Evolutionary conservation across 2,797 vertebrate genomes (phyloP).

Genomic region (Gymnoscopelus braueri): DNA sequence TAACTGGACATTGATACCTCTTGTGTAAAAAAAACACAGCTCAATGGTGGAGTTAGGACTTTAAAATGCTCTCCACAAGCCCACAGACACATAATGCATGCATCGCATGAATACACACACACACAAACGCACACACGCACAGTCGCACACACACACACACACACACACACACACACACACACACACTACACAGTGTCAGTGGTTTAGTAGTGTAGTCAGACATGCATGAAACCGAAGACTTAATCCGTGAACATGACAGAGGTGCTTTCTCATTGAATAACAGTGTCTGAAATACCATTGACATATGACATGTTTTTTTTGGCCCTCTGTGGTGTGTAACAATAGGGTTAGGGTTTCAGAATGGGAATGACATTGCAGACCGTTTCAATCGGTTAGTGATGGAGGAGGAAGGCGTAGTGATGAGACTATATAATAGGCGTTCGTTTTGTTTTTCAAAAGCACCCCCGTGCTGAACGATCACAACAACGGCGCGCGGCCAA

Average conservation of each 20-base stretch:
- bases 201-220: slow-evolving; percentile 49
- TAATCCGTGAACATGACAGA: slow-evolving; percentile 67
- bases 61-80: too few relatives aligned
- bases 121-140: slow-evolving; percentile 11
- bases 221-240: slow-evolving; percentile 73
- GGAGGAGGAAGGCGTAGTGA: slow-evolving; percentile 58
- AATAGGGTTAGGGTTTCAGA: neutral
- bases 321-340: too few relatives aligned
- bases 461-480: slow-evolving; percentile 12
- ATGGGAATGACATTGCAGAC: slow-evolving; percentile 82
- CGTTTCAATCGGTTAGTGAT: slow-evolving; percentile 77
- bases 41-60: too few relatives aligned
- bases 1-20: too few relatives aligned
- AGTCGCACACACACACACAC: neutral
- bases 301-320: slow-evolving; percentile 24
- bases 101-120: neutral
- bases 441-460: slow-evolving; percentile 40
- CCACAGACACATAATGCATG: slow-evolving; percentile 12
- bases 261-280: slow-evolving; percentile 71
- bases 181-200: slow-evolving; percentile 24
- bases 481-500: slow-evolving; percentile 4
- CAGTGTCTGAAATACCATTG: slow-evolving; percentile 82
- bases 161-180: slow-evolving; percentile 10
- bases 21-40: too few relatives aligned
- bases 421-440: slow-evolving; percentile 24